Evolutionary conservation across 2,113 vertebrate genomes (phyloP), one percentile per base, ranked within the genome.

Genomic region (Eulemur macaco): DNA sequence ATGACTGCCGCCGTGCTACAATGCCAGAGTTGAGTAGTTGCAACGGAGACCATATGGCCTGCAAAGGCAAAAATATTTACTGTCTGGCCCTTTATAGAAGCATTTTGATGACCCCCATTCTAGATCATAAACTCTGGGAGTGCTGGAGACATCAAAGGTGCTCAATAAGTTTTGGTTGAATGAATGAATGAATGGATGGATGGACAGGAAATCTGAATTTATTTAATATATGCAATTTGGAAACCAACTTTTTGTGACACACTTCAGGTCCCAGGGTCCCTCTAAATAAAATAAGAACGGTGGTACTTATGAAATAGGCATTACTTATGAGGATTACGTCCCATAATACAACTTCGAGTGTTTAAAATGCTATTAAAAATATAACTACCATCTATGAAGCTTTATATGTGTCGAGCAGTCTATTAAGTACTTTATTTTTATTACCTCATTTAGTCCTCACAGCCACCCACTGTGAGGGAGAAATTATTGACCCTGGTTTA

Each of bases 321-420:
- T 90, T 80, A n/a, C 34, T 96, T 97, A 81, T 0, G 34, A 96
- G 56, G 37, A 81, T 92, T 96, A 91, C 83, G 95, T 96, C 91
- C 76, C 34, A 21, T 64, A 86, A 64, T 87, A 88, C 54, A 77
- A 68, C 47, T 86, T 47, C 0, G 1, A 96, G 96, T 97, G 2
- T 10, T 97, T 94, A 97, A 81, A 96, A 37, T 92, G 93, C 97
- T 97, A 95, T 96, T 96, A 97, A 97, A 95, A 96, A 58, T 89
- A 47, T 93, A 96, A 86, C 94, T 95, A 11, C 91, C 94, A n/a
- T 83, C 92, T 97, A 96, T 97, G 98, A 96, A 96, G 69, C 31
- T 58, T 94, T 83, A 63, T 96, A 73, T 92, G 90, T 95, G 96
- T 2, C 37, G 89, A 96, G 86, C 86, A 96, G 60, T 86, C 94